Base-by-base conservation (phyloP, 2,113 vertebrate genomes). In the Falco punctatus region DNA sequence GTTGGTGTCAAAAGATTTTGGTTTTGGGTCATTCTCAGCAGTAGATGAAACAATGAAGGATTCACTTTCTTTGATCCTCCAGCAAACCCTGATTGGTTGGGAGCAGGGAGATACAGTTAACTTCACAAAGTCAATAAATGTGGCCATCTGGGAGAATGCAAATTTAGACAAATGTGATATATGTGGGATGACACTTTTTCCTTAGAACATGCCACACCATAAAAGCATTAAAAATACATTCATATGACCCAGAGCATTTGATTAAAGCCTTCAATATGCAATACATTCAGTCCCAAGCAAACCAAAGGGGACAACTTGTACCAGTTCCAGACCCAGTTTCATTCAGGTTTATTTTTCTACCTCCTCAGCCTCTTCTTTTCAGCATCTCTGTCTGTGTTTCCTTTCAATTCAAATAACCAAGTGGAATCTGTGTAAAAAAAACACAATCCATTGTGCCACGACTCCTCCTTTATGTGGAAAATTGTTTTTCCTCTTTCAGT, bases 151-250 rank as follows among this genome's bases (percentile, higher is more conserved):
- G 90, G 86, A 88, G 89, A 90, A 88, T 48, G 73, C 73, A 80
- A 92, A 91, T 88, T 92, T 91, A 95, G 88, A 97, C 93, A 74
- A 92, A 95, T 90, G 93, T 95, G 95, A 92, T 62, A 59, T 89
- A 88, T 95, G 78, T 93, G 72, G 82, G 82, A 92, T 81, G 92
- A 91, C 49, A 90, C 58, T 86, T 95, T 95, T 94, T 94, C 92
- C 91, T 95, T 90, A 89, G 91, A 81, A 54, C 80, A 93, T 91
- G 85, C 94, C 86, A 97, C 96, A 96, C 94, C 85, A 79, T 86
- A 81, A 85, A 95, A 91, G 88, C 64, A 83, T 73, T 95, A 70
- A 95, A 89, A 92, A 81, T 88, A 90, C 86, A 92, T 97, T 93
- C 42, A 35, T n/a, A 46, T 85, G 94, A 94, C 81, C 91, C 42